A percentile compares a stretch with the other conserved stretches of the same genome.
Conservation (phyloP, 2,797 vertebrate genomes). For the Falco peregrinus region DNA sequence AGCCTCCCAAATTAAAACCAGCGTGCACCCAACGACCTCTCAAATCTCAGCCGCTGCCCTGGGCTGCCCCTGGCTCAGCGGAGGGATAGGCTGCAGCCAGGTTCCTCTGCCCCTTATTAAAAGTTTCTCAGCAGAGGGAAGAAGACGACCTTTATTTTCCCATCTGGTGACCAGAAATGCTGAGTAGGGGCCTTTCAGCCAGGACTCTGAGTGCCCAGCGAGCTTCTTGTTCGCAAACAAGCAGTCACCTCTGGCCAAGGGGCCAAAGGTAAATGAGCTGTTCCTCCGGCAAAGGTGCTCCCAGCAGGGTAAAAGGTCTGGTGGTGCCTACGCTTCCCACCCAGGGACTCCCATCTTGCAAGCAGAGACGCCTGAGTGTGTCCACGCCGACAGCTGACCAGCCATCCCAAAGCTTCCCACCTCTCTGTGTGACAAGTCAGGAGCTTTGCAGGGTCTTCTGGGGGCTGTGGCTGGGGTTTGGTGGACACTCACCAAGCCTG, state of each 20-base stretch:
- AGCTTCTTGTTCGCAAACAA: background rate
- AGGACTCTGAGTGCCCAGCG: background rate
- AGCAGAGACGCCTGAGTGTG: rapidly evolving
- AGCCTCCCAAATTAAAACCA: conserved; percentile 52
- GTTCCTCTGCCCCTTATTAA: background rate
- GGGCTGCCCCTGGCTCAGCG: background rate
- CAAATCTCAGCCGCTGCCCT: background rate
- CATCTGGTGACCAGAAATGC: background rate
- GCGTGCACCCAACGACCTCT: background rate
- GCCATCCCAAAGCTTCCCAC: rapidly evolving
- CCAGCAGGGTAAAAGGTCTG: background rate
- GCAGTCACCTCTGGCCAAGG: background rate
- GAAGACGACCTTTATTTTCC: background rate
- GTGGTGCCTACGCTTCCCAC: background rate
- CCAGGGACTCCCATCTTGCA: rapidly evolving
- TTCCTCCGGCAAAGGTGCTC: no score
- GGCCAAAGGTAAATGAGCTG: background rate
- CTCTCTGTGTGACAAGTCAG: rapidly evolving
- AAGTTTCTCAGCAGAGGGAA: background rate
- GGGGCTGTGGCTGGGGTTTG: background rate
- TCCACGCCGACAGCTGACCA: rapidly evolving
- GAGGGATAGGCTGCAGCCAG: background rate
- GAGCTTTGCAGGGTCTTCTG: background rate
- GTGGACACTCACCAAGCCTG: background rate
- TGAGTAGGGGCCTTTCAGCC: background rate